A percentile compares a stretch with the other conserved stretches of the same genome.
Conservation (phyloP, 30 jellyfish, hydroid and myxozoan species). For the Chironex yamaguchii region DNA sequence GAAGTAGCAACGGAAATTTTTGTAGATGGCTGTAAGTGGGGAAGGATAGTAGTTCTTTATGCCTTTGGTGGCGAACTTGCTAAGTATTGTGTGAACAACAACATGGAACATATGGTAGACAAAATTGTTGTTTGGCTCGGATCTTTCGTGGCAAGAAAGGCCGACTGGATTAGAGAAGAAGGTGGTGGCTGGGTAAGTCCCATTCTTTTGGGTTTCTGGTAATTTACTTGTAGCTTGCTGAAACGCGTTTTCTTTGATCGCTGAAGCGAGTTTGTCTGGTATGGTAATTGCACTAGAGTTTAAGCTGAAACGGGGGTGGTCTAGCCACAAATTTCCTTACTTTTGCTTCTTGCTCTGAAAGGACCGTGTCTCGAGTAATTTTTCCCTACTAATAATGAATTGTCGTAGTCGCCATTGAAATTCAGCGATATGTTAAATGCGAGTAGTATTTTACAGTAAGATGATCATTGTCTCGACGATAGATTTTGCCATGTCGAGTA, state of each 20-base stretch:
- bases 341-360: too few species aligned
- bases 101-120: constrained; percentile 83
- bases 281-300: not conserved
- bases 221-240: not conserved
- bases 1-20: constrained; percentile 91
- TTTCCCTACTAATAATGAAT: too few species aligned
- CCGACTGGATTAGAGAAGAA: constrained; percentile 88
- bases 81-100: constrained; percentile 69
- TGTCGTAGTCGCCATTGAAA: too few species aligned
- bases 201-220: not conserved
- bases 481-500: too few species aligned
- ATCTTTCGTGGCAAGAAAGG: constrained; percentile 74
- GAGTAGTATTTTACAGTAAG: too few species aligned
- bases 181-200: constrained; percentile 98
- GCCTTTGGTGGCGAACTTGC: constrained; percentile 97
- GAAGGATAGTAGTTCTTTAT: constrained; percentile 90
- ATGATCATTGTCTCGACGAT: too few species aligned
- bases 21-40: constrained; percentile 92
- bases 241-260: not conserved
- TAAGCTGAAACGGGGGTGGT: too few species aligned
- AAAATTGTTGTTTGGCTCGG: constrained; percentile 91
- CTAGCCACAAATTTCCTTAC: too few species aligned
- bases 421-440: too few species aligned
- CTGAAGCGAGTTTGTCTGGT: not conserved
- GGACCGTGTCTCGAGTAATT: too few species aligned